Evolutionary conservation across 2,797 vertebrate genomes (phyloP).

Genomic region (Manis pentadactyla): DNA sequence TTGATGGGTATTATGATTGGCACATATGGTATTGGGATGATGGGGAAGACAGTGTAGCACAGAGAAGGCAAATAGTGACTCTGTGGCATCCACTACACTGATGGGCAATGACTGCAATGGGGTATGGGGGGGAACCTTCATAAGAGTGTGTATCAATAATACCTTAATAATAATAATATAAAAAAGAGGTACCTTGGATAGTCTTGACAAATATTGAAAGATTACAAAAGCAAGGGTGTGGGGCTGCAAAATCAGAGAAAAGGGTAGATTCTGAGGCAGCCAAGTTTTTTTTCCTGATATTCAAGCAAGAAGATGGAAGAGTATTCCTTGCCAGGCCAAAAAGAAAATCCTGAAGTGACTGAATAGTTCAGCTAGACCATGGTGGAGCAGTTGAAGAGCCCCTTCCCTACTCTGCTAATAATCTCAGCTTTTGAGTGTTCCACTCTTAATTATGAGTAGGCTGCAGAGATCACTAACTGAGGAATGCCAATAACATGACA

Average conservation of each 20-base stretch:
- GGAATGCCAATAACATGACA: slow-evolving; percentile 12
- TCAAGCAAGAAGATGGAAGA: neutral
- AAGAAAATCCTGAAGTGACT: neutral
- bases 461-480: neutral
- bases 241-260: neutral
- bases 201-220: neutral
- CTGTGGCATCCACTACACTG: no score
- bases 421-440: neutral
- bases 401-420: neutral
- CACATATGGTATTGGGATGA: no score
- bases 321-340: neutral
- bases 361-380: neutral
- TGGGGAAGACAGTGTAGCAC: no score
- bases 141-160: no score
- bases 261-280: neutral
- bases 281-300: neutral
- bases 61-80: no score
- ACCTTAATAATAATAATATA: no score
- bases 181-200: neutral
- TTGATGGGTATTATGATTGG: no score
- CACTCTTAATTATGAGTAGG: neutral
- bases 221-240: neutral
- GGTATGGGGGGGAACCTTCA: no score
- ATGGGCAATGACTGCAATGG: no score
- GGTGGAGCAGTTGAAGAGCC: neutral